Percentiles rank a stretch among this genome's conserved stretches.
Conservation (phyloP, 2,113 vertebrate genomes). For the Alectura lathami region DNA sequence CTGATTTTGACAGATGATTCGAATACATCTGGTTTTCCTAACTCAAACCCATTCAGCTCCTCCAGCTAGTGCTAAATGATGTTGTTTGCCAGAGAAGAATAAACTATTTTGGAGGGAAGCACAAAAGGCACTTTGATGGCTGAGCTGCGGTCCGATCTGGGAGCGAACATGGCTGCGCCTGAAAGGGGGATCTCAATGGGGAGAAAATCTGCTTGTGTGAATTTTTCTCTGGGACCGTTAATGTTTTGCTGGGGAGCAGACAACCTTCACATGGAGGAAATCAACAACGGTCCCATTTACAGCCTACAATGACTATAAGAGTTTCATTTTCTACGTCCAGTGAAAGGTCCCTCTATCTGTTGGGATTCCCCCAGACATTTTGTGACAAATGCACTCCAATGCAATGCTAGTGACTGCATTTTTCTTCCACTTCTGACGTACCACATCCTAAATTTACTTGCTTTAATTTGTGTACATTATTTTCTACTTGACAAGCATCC, state of each 20-base stretch:
- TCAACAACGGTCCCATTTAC: slow-evolving; percentile 32
- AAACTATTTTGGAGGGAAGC: slow-evolving; percentile 42
- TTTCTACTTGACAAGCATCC: slow-evolving; percentile 27
- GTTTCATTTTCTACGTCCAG: background rate
- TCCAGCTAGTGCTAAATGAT: slow-evolving; percentile 50
- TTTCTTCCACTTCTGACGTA: slow-evolving; percentile 42
- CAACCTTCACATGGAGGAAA: background rate
- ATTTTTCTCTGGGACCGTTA: background rate
- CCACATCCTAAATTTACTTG: slow-evolving; percentile 62
- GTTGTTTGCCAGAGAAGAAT: slow-evolving; percentile 67
- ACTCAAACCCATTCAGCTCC: slow-evolving; percentile 35
- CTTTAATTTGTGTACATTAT: slow-evolving; percentile 60
- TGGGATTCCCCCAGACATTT: background rate
- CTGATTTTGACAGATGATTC: slow-evolving; percentile 66
- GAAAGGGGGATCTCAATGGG: background rate
- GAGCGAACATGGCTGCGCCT: background rate
- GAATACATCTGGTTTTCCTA: slow-evolving; percentile 72
- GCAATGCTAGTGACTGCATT: background rate
- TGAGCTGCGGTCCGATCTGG: background rate
- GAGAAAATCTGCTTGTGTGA: slow-evolving; percentile 13
- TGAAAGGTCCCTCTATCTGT: slow-evolving; percentile 44
- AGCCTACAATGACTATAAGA: slow-evolving; percentile 1
- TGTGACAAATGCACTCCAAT: slow-evolving; percentile 3
- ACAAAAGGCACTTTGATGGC: slow-evolving; percentile 67
- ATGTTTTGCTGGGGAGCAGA: background rate